Evolutionary conservation across 2,797 vertebrate species (phyloP), one percentile per base, ranked within the genome.

Genomic region (Selene dorsalis): DNA sequence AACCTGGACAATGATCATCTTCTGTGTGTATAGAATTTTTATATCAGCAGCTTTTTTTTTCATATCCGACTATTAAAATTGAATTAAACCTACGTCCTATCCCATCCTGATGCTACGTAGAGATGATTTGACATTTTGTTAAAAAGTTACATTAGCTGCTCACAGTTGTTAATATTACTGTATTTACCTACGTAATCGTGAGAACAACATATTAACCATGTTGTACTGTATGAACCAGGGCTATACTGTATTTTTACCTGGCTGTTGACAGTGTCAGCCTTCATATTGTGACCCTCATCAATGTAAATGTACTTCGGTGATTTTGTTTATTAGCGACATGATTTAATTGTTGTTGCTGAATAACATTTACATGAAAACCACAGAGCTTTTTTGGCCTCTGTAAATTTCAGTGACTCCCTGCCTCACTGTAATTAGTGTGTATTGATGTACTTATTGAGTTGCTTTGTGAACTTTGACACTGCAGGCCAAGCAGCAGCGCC

Each of bases 401-500:
- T 77, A 67, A 13, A 72, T 77, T 53, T 63, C 12, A 70, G 20
- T 73, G 57, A 63, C 53, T 35, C 56, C 28, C 39, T 28, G 12
- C 70, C 43, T 74, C 22, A 56, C 74, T 60, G 16, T 55, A 69
- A 69, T 72, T 10, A 60, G 20, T 66, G 47, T 73, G n/a, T 80
- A 82, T 77, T 69, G 22, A 78, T 69, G 3, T 58, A 18, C 30
- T 53, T 70, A 52, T 71, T 73, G 45, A 78, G 28, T 58, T 67
- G 13, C 28, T 61, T 41, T 69, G 26, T 88, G 66, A 86, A 68
- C 41, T 72, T 39, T 75, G 82, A 78, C 71, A 35, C 69, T 82
- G 28, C 88, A 99, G 98, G 94, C 96, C 74, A 96, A 99, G 77
- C 97, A 99, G 86, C 96, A 98, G 64, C 94, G 92, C 38, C 97